Evolutionary conservation across 1,140 invertebrate species (phyloP).

Genomic region (Polypedilum vanderplanki): DNA sequence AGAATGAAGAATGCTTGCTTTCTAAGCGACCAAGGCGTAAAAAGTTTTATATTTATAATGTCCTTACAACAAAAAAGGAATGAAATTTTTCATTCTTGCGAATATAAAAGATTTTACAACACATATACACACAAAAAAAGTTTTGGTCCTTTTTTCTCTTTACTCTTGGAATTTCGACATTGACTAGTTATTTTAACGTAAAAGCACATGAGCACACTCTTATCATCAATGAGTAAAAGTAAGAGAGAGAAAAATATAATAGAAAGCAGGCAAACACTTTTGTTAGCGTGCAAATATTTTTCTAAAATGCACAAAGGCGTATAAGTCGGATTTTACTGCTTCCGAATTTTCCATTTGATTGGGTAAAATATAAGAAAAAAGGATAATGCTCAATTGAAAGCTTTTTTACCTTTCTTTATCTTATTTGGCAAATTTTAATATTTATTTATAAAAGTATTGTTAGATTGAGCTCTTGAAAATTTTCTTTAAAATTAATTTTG

Average conservation of each 20-base stretch:
- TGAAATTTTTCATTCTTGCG: neutral
- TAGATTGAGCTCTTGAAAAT: too few species aligned
- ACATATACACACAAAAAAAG: too few species aligned
- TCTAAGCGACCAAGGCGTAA: neutral
- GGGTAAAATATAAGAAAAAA: neutral
- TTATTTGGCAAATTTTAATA: neutral
- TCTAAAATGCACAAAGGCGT: neutral
- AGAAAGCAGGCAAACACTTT: neutral
- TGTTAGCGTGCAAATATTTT: neutral
- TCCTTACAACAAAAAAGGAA: neutral
- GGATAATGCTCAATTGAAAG: slow-evolving; percentile 31
- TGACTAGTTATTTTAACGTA: neutral
- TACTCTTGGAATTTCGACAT: neutral
- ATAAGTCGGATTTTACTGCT: neutral
- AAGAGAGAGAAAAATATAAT: neutral
- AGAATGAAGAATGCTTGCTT: neutral
- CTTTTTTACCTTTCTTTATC: neutral
- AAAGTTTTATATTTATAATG: neutral
- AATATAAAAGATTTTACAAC: slow-evolving; percentile 13
- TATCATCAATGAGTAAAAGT: neutral
- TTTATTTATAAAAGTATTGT: too few species aligned
- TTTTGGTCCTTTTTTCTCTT: slow-evolving; percentile 7
- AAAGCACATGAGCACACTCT: neutral
- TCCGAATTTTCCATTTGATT: neutral
- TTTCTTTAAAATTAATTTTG: too few species aligned